A percentile compares a stretch with the other conserved stretches of the same genome.
phyloP scores from a whole-genome alignment of 2,113 vertebrate genomes.

The Siphamia tubifer region DNA sequence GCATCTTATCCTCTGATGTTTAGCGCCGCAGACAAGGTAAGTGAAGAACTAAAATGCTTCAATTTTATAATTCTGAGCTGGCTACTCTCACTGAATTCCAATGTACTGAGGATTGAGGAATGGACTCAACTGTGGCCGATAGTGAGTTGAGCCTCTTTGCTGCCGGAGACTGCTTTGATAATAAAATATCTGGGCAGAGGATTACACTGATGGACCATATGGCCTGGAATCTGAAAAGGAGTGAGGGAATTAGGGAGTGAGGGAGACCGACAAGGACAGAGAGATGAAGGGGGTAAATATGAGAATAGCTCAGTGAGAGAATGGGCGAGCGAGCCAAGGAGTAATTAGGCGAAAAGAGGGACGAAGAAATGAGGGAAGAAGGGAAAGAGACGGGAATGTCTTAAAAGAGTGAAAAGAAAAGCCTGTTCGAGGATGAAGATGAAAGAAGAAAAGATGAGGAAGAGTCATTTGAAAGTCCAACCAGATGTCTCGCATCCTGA shows the following conservation, averaged over 20 bases:
- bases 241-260: conserved; percentile 15
- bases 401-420: neutral
- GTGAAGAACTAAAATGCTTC: conserved; percentile 20
- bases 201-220: conserved; percentile 47
- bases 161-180: conserved; percentile 47
- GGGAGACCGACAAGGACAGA: conserved; percentile 4
- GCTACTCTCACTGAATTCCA: conserved; percentile 41
- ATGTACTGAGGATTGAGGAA: conserved; percentile 24
- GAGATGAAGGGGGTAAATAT: conserved; percentile 13
- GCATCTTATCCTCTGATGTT: neutral
- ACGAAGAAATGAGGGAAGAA: neutral
- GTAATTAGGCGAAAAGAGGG: neutral
- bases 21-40: conserved; percentile 14
- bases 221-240: conserved; percentile 43
- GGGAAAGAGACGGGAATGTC: neutral
- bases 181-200: conserved; percentile 55
- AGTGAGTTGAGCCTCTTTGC: conserved; percentile 32
- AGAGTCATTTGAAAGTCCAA: neutral
- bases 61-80: conserved; percentile 9
- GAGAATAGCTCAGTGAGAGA: neutral
- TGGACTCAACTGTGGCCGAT: neutral
- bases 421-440: neutral
- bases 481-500: conserved; percentile 20
- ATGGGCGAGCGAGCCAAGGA: neutral
- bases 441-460: conserved; percentile 1